phyloP scores from a whole-genome alignment of 37 sponge, comb jelly and placozoan genomes.

The Diacarnus erythraeanus region DNA sequence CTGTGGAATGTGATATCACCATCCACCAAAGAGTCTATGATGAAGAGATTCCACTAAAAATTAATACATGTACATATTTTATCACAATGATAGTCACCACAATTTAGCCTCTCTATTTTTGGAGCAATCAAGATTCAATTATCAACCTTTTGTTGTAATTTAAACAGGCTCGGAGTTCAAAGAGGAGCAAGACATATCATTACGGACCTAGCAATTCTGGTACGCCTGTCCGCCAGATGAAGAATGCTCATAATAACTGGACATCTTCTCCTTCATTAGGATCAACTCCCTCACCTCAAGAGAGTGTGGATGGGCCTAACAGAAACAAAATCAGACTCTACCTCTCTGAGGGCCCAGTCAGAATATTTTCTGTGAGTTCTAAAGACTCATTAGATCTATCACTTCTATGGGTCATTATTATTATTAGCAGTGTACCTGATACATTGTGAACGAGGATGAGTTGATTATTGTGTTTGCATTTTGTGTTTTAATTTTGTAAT shows the following conservation, averaged over 20 bases:
- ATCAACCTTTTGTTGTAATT: not conserved
- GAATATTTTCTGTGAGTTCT: constrained; percentile 12
- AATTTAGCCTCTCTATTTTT: too few relatives aligned
- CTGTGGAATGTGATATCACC: too few relatives aligned
- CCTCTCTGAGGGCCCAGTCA: constrained; percentile 59
- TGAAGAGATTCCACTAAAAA: too few relatives aligned
- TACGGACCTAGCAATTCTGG: not conserved
- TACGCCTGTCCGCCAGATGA: not conserved
- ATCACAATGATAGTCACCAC: too few relatives aligned
- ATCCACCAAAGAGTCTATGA: too few relatives aligned
- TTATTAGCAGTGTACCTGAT: too few relatives aligned
- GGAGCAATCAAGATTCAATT: too few relatives aligned
- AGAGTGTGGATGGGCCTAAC: not conserved
- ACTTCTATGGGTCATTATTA: too few relatives aligned
- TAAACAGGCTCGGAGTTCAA: not conserved
- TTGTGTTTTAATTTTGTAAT: too few relatives aligned
- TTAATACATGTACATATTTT: too few relatives aligned
- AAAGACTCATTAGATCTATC: not conserved
- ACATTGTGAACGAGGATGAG: too few relatives aligned
- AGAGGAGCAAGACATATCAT: not conserved
- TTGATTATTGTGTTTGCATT: too few relatives aligned
- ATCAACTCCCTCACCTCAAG: not conserved
- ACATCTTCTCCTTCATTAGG: not conserved
- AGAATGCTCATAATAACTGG: not conserved
- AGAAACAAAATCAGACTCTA: constrained; percentile 33